Conservation (phyloP, 2,888 invertebrate genomes). For the Parnassius smintheus region DNA sequence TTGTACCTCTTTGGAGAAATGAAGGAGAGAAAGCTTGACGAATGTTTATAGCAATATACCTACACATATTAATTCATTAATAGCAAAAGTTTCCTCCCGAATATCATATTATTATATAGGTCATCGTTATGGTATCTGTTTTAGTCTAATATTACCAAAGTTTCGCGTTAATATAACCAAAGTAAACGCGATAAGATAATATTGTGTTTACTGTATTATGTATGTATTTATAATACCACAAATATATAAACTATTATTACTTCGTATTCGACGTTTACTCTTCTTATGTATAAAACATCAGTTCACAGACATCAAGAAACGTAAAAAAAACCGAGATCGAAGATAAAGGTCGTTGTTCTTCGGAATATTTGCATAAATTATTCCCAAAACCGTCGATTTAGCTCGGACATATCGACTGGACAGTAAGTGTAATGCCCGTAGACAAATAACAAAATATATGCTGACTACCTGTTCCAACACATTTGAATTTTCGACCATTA, state of each 20-base stretch:
- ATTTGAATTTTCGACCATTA: slow-evolving; percentile 41
- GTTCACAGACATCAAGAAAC: slow-evolving; percentile 24
- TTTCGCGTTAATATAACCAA: too few species aligned
- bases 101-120: too few species aligned
- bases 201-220: too few species aligned
- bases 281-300: slow-evolving; percentile 2
- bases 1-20: not conserved
- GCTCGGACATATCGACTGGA: slow-evolving; percentile 17
- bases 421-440: slow-evolving; percentile 37
- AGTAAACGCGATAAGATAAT: too few species aligned
- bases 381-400: slow-evolving; percentile 39
- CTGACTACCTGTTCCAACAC: slow-evolving; percentile 69
- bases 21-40: too few species aligned
- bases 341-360: slow-evolving; percentile 58
- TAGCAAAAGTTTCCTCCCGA: too few species aligned
- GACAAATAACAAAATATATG: slow-evolving; percentile 45
- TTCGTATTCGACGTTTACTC: not conserved
- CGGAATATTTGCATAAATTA: slow-evolving; percentile 67
- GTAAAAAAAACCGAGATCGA: slow-evolving; percentile 27
- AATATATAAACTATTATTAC: too few species aligned
- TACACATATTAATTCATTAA: too few species aligned
- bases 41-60: too few species aligned
- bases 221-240: too few species aligned
- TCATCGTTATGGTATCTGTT: too few species aligned
- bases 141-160: too few species aligned